Base-by-base conservation (phyloP, 2,797 vertebrate species). In the Chloroceryle amazona region DNA sequence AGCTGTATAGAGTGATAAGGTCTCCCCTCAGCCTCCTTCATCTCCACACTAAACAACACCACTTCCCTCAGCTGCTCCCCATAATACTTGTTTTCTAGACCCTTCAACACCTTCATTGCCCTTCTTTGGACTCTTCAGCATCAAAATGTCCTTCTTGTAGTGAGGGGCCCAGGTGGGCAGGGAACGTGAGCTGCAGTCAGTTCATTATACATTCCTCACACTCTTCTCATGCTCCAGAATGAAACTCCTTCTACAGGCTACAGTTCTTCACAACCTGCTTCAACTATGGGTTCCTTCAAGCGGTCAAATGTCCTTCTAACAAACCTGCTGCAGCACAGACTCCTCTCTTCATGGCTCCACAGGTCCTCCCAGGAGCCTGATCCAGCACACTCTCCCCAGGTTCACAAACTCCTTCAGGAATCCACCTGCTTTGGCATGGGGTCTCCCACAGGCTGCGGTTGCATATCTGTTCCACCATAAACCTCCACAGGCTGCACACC, bases 31-130 rank as follows among this genome's bases (percentile, higher is more conserved):
- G 49, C 25, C 44, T 25, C 25, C 44, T 25, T 17, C n/a, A 25
- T 13, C 47, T 49, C 44, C 25, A 35, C 23, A 26, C 44, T 47
- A 67, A 46, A n/a, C 10, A 65, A 65, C 19, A 14, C 21, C 29
- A 65, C 31, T n/a, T 65, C 21, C 21, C 42, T n/a, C 39, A 44
- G 20, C 20, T 3, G 3, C 21, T 65, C 62, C 42, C 46, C 1
- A n/a, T 0, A 41, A 3, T 3, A 65, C 23, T 25, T n/a, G 8
- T n/a, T 4, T 29, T 37, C 11, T 8, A 81, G 35, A 66, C 4
- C 8, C 21, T 62, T 33, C n/a, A 37, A 9, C 8, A 61, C 22
- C 5, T 61, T 25, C 4, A 3, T 0, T 51, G 13, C 4, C 9
- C 47, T 68, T 47, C 39, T 46, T 6, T 52, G n/a, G 37, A 81